Evolutionary conservation across 2,113 vertebrate species (phyloP), one percentile per base, ranked within the genome.

Genomic region (Sisor rabdophorus): DNA sequence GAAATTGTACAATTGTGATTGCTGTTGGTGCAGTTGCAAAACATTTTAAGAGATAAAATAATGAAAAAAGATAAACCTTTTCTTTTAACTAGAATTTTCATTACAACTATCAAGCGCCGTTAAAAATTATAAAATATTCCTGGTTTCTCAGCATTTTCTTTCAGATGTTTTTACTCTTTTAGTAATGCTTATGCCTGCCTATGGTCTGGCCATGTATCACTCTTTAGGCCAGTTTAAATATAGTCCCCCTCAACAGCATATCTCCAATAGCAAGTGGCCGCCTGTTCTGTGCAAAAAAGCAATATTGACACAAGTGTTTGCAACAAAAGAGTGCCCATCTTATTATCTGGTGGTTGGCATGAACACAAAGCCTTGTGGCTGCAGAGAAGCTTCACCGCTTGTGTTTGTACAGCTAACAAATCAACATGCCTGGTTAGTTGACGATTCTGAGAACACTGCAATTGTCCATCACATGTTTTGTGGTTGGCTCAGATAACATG

Each of bases 251-350:
- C 87, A 86, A 87, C 81, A 83, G 73, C 88, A 87, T 86, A 86
- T 89, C 87, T 85, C 84, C 88, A 88, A 86, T 86, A 89, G 86
- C 82, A 80, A 87, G 81, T 82, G 83, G 84, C 85, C 82, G 63
- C 72, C 83, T 84, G 74, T 76, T 83, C 84, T 70, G 78, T 88
- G 88, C 87, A 87, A 90, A 90, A 36, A 87, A 86, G 84, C 86
- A 88, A 91, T 89, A 91, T 92, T 85, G 84, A 82, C 84, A 81
- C 71, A 84, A 84, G 76, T 80, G 79, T 85, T 82, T 83, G 76
- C 79, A 75, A 77, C 76, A 84, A 84, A 78, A 80, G 78, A 77
- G 72, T 75, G 79, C 79, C 73, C 77, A 73, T 84, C 82, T 81
- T 81, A 84, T 85, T 85, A 81, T 83, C 80, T 83, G 78, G 59